Conservation (phyloP, 2,888 invertebrate species). For the Philaethria dido region DNA sequence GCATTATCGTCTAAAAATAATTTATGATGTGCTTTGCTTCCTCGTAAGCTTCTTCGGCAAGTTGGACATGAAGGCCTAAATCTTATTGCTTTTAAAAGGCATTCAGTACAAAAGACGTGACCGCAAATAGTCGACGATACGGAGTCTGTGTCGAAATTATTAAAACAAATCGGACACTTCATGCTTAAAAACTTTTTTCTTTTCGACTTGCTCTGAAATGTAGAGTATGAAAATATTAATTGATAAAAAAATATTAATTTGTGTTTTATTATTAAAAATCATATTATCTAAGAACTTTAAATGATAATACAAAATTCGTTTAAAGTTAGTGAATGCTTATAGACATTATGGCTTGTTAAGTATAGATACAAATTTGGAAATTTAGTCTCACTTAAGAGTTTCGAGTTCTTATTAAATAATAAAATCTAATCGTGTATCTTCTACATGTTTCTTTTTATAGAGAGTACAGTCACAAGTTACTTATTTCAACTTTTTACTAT, state of each 20-base stretch:
- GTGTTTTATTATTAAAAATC: no score
- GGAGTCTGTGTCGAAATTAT: constrained; percentile 50
- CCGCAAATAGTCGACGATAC: constrained; percentile 58
- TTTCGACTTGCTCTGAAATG: constrained; percentile 40
- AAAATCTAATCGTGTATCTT: no score
- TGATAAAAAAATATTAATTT: background rate
- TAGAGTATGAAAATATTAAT: background rate
- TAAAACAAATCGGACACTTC: constrained; percentile 59
- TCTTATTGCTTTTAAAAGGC: constrained; percentile 52
- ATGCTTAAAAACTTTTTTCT: constrained; percentile 46
- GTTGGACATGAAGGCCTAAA: constrained; percentile 52
- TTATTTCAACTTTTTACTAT: no score
- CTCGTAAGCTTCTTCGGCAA: constrained; percentile 51
- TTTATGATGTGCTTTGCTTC: constrained; percentile 49
- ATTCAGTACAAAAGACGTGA: constrained; percentile 57
- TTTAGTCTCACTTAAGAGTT: no score
- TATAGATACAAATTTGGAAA: no score
- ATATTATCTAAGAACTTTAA: no score
- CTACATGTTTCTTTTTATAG: no score
- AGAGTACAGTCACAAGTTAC: no score
- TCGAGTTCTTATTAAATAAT: no score
- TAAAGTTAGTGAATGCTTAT: no score
- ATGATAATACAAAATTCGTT: no score
- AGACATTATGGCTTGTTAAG: no score
- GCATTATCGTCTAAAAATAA: constrained; percentile 46